Evolutionary conservation across 2,888 invertebrate species (phyloP).

Genomic region (Nymphalis c-album): DNA sequence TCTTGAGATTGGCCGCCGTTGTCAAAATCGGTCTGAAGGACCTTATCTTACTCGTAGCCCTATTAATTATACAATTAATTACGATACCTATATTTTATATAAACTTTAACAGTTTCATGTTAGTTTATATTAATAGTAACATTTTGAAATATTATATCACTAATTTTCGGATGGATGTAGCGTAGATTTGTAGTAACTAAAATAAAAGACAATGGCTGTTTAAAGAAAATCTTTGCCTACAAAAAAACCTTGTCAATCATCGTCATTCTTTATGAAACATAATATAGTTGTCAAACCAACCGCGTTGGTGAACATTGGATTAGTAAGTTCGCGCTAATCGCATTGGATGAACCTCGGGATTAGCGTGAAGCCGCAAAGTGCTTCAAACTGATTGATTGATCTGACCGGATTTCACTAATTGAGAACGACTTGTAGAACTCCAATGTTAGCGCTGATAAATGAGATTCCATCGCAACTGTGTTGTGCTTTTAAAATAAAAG

Average conservation of each 20-base stretch:
- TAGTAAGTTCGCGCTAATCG: slow-evolving; percentile 29
- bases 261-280: not conserved
- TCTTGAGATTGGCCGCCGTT: no score
- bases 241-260: no score
- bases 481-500: not conserved
- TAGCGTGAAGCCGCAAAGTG: slow-evolving; percentile 30
- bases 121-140: no score
- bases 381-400: slow-evolving; percentile 32
- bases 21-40: no score
- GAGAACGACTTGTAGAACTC: slow-evolving; percentile 24
- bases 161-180: no score
- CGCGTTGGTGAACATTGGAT: slow-evolving; percentile 24
- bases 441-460: slow-evolving; percentile 9
- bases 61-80: no score
- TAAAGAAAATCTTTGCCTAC: not conserved
- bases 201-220: not conserved
- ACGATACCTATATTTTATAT: no score
- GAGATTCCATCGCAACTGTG: not conserved
- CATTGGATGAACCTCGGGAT: slow-evolving; percentile 29
- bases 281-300: slow-evolving; percentile 19
- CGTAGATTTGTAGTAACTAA: no score
- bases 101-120: no score
- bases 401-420: slow-evolving; percentile 34
- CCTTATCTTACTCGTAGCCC: no score
- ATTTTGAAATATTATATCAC: no score